Evolutionary conservation across 37 sponge, comb jelly and placozoan genomes (phyloP).

Genomic region (Chondrilla cf. caribensis): DNA sequence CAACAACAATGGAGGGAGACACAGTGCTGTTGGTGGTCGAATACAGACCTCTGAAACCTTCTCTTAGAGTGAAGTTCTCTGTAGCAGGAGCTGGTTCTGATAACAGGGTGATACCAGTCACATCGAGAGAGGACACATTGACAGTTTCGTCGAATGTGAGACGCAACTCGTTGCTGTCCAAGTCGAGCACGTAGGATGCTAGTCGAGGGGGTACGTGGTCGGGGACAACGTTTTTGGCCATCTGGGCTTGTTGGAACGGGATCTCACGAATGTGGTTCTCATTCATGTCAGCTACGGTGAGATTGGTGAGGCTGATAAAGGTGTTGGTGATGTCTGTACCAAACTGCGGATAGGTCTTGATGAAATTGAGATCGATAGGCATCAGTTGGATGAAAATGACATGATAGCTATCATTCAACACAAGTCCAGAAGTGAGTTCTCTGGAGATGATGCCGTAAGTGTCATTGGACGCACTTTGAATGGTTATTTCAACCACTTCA

Average conservation of each 20-base stretch:
- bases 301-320: slow-evolving; percentile 49
- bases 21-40: slow-evolving; percentile 40
- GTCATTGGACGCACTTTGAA: background rate
- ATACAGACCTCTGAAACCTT: slow-evolving; percentile 37
- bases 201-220: slow-evolving; percentile 57
- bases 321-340: slow-evolving; percentile 41
- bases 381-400: slow-evolving; percentile 48
- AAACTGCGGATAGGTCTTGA: slow-evolving; percentile 56
- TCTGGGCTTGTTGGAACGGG: slow-evolving; percentile 22
- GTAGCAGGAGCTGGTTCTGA: slow-evolving; percentile 35
- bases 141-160: slow-evolving; percentile 87
- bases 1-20: slow-evolving; percentile 45
- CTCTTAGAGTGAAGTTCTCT: slow-evolving; percentile 45
- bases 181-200: slow-evolving; percentile 52
- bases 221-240: slow-evolving; percentile 32
- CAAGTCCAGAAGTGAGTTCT: background rate
- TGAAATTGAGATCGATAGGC: slow-evolving; percentile 61
- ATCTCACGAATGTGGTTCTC: slow-evolving; percentile 48
- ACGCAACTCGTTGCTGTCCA: slow-evolving; percentile 44
- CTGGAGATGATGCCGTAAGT: background rate
- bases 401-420: slow-evolving; percentile 49
- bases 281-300: slow-evolving; percentile 70
- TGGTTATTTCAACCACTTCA: background rate
- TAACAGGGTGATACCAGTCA: slow-evolving; percentile 51
- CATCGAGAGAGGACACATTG: slow-evolving; percentile 57